Evolutionary conservation across 2,797 vertebrate genomes (phyloP), one percentile per base, ranked within the genome.

Genomic region (Balearica regulorum): DNA sequence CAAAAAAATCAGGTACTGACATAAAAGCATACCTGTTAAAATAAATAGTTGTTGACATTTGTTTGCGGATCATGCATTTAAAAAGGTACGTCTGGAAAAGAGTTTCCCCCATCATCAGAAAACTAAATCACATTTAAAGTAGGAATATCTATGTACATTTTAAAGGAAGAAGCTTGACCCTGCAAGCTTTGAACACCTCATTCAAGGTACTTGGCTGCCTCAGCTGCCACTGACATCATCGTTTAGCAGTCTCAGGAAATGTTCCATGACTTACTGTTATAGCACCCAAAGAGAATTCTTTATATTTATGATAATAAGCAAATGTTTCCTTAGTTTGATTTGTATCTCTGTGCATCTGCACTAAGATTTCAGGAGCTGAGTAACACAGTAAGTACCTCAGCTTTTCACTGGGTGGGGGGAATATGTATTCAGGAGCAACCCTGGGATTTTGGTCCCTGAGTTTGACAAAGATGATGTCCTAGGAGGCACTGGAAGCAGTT

Each of bases 1-100:
- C 99, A 99, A 96, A 99, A 99, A 97, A 99, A 98, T 97, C 99
- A 99, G 98, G 99, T 99, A 98, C 77, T 76, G 80, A 54, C n/a
- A 43, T 60, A 55, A 87, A 89, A 90, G 41, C 68, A 65, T 48
- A 51, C 58, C 43, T 88, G 4, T 93, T 95, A 65, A 96, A 72
- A 73, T 37, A 39, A 79, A 89, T 80, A 68, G 58, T 55, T 89
- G 37, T 39, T 89, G 72, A 15, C 29, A 7, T 88, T 79, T 80
- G n/a, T 75, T 80, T 90, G 83, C 37, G 49, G 64, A 43, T 86
- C 5, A 29, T 54, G 68, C 29, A 43, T 35, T 81, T 89, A 15
- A 78, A 91, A 89, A 91, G 10, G 29, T 24, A n/a, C n/a, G 29
- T 73, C 22, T 48, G 37, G 75, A 73, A 15, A 43, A 57, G 55